phyloP scores from a whole-genome alignment of 2,888 invertebrate species.

The Nesidiocoris tenuis region DNA sequence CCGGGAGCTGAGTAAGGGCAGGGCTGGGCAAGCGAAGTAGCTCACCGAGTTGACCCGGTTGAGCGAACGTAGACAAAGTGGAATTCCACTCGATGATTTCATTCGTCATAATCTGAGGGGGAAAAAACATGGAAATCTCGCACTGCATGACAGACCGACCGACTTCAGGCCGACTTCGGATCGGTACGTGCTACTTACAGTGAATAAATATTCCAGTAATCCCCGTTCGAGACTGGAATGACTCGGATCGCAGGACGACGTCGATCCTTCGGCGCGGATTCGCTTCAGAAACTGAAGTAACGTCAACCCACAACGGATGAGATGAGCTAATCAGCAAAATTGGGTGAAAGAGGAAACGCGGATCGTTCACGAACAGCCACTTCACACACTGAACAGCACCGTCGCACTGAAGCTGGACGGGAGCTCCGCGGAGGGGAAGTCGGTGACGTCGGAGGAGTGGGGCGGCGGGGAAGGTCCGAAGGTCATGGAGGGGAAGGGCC shows the following conservation, averaged over 20 bases:
- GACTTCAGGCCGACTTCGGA: no score
- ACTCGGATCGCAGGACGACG: no score
- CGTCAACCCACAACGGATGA: not conserved
- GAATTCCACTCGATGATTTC: no score
- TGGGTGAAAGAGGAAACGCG: not conserved
- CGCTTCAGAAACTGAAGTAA: no score
- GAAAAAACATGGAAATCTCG: no score
- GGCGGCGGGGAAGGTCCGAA: slow-evolving; percentile 16
- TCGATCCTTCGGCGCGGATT: no score
- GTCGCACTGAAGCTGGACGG: slow-evolving; percentile 34
- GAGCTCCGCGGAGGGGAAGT: slow-evolving; percentile 17
- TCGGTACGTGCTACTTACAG: not conserved
- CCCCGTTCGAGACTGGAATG: no score
- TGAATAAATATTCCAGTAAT: not conserved
- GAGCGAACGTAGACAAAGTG: no score
- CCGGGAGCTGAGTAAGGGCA: not conserved
- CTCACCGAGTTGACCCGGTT: not conserved
- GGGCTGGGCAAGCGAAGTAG: not conserved
- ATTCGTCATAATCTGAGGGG: no score
- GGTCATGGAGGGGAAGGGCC: slow-evolving; percentile 14
- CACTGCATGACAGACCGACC: no score
- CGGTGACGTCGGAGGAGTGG: slow-evolving; percentile 21
- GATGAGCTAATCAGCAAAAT: not conserved
- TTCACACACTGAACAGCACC: slow-evolving; percentile 34
- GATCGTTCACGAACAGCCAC: not conserved